Base-by-base conservation (phyloP, 2,888 invertebrate genomes). In the Lacanobia wlatinum region DNA sequence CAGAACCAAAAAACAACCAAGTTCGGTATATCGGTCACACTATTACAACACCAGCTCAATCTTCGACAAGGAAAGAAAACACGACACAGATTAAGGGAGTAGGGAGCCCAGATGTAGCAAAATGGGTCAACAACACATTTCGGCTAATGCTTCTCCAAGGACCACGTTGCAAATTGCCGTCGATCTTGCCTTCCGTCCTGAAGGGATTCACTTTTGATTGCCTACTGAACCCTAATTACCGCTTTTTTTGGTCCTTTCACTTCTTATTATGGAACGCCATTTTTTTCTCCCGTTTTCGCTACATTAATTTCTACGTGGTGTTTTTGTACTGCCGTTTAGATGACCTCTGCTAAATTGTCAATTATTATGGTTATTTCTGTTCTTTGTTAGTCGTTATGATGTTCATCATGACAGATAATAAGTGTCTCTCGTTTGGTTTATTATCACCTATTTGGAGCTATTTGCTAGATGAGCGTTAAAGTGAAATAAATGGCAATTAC, bases 191-290 rank as follows among this genome's bases (percentile, higher is more conserved):
- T 77, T 82, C 82, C 85, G 66, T 76, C 76, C 85, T 82, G 63
- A 87, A 90, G 89, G 91, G 92, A 90, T 92, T 91, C 90, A 89
- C 90, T 89, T 87, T 87, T 89, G 90, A 91, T 89, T 90, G 89
- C 86, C 86, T 87, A 87, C 87, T 86, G 87, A 85, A 87, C 89
- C 90, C 88, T 92, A 92, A 92, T 92, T 92, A 91, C 87, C 72
- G 82, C 67, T 74, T 86, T 83, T 85, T 85, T 80, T 85, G 82
- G 82, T 85, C 72, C 76, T 62, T 73, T 76, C 77, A 68, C 73
- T 76, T 79, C 77, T 72, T 83, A 82, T 87, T 82, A 75, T 63
- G 66, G 66, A 59, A 21, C 58, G 59, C 64, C 62, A 78, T 77
- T 86, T 85, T n/a, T 83, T 82, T 80, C 61, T 43, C 62, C 40